A percentile compares a stretch with the other conserved stretches of the same genome.
These are phyloP conservation scores for Lagorchestes hirsutus DNA, from an alignment of 2,797 vertebrate species.

Conservation along the genomic window DNA sequence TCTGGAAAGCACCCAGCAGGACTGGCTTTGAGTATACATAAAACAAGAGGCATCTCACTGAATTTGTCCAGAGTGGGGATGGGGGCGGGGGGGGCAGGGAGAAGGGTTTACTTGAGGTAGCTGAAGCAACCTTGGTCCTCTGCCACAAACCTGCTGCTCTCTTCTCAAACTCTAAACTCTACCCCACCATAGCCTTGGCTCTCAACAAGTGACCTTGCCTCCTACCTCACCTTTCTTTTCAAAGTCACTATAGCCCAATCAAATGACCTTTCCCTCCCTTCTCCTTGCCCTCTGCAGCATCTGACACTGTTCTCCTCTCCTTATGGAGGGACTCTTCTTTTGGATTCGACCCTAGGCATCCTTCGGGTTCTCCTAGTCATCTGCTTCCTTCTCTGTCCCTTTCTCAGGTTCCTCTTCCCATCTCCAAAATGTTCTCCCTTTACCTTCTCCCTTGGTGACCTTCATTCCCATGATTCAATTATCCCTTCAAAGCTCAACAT, in stretches of 20 bases:
- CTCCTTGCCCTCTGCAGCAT: neutral
- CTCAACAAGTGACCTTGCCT: neutral
- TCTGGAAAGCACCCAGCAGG: neutral
- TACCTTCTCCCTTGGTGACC: neutral
- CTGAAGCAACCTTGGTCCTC: neutral
- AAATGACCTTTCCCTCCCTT: neutral
- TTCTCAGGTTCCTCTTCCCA: neutral
- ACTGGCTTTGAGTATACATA: neutral
- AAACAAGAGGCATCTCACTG: neutral
- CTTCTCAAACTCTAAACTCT: neutral
- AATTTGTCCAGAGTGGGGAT: neutral
- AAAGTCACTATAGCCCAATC: neutral
- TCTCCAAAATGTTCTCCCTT: neutral
- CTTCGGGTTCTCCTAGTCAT: neutral
- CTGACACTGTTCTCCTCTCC: neutral
- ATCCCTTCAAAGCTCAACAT: neutral
- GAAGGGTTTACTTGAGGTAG: neutral
- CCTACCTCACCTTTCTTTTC: neutral
- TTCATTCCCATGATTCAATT: neutral
- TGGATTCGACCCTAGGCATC: too few species aligned
- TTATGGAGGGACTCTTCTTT: neutral
- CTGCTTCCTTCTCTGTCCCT: neutral
- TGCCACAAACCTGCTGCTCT: neutral
- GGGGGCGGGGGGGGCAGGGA: neutral
- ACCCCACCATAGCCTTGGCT: neutral